Conservation (phyloP, 2,113 vertebrate species). For the Saguinus imperator region DNA sequence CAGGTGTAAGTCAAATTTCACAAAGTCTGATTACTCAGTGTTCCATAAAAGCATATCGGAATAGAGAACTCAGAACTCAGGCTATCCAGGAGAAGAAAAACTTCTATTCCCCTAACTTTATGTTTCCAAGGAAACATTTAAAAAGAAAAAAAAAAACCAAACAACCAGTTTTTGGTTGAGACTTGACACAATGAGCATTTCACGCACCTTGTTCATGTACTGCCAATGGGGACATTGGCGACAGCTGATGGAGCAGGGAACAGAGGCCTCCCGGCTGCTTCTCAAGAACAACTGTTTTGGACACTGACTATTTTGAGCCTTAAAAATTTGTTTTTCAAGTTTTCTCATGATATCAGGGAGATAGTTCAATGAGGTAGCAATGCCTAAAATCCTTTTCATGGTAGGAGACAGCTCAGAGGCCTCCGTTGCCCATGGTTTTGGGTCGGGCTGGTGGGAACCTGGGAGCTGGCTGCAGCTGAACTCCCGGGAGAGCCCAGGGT, state of each 20-base stretch:
- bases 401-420: background rate
- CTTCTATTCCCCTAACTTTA: background rate
- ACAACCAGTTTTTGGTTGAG: background rate
- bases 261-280: background rate
- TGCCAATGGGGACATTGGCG: no score
- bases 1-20: background rate
- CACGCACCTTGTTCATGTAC: background rate
- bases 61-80: background rate
- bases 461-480: background rate
- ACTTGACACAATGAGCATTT: background rate
- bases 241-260: background rate
- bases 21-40: background rate
- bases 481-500: background rate
- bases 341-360: background rate
- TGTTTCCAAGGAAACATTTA: constrained; percentile 25
- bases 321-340: background rate
- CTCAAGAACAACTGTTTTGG: background rate
- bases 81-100: background rate
- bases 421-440: background rate
- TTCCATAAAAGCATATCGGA: background rate
- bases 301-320: background rate
- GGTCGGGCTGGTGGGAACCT: background rate
- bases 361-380: background rate
- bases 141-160: background rate
- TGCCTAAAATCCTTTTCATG: background rate